phyloP scores from a whole-genome alignment of 2,797 vertebrate genomes.

The Perodicticus potto region DNA sequence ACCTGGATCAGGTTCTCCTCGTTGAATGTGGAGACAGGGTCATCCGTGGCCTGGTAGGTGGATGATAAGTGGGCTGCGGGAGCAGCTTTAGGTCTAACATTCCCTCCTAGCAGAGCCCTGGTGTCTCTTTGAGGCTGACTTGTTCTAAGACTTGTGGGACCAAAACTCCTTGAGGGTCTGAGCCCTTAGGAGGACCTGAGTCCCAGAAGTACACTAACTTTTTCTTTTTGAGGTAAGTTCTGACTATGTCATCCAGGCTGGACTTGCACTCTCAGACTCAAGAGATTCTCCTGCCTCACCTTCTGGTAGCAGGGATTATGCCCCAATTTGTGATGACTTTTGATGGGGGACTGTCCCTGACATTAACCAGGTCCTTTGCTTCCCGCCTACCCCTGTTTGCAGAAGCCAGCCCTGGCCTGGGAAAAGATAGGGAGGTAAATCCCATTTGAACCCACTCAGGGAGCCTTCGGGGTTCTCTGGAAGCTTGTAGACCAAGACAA shows the following conservation, averaged over 20 bases:
- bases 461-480: background rate
- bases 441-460: background rate
- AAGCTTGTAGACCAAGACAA: background rate
- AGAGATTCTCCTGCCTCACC: background rate
- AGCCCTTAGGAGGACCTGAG: background rate
- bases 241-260: background rate
- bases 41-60: constrained; percentile 56
- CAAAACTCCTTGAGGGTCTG: background rate
- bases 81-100: background rate
- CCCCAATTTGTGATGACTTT: background rate
- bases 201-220: background rate
- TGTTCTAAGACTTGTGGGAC: background rate
- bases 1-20: constrained; percentile 83
- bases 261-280: background rate
- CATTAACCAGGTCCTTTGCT: background rate
- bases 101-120: background rate
- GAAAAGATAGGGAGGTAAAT: background rate
- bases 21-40: constrained; percentile 72
- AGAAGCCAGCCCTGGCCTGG: background rate
- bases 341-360: background rate
- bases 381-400: background rate
- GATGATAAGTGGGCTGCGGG: no score
- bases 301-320: background rate
- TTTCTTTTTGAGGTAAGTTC: background rate
- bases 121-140: background rate